A percentile compares a stretch with the other conserved stretches of the same genome.
These are phyloP conservation scores for Acipenser ruthenus DNA, from an alignment of 2,797 vertebrate genomes.

Conservation along the genomic window DNA sequence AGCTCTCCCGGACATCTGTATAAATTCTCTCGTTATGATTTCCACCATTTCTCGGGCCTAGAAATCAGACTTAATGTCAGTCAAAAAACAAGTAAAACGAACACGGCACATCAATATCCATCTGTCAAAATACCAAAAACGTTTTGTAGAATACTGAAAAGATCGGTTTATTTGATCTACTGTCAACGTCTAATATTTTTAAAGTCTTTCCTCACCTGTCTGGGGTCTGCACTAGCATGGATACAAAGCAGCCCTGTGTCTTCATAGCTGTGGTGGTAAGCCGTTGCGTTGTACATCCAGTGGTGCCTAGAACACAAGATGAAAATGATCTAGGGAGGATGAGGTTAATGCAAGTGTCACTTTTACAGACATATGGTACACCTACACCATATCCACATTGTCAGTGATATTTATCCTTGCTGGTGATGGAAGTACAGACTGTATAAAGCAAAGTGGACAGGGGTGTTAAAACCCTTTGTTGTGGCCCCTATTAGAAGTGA, in stretches of 20 bases:
- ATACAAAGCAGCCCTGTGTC: constrained; percentile 92
- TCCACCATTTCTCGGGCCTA: constrained; percentile 97
- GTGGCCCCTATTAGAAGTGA: no score
- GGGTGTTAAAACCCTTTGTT: neutral
- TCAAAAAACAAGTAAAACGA: neutral
- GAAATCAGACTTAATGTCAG: neutral
- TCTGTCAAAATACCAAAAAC: no score
- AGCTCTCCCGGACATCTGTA: constrained; percentile 76
- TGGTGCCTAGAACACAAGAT: constrained; percentile 68
- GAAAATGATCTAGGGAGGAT: neutral
- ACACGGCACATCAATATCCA: no score
- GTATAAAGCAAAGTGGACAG: neutral
- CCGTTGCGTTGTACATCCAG: constrained; percentile 97
- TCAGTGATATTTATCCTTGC: neutral
- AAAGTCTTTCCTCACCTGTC: constrained; percentile 63
- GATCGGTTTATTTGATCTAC: no score
- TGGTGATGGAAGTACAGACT: neutral
- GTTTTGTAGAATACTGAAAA: no score
- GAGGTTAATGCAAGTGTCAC: neutral
- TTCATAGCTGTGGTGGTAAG: constrained; percentile 96
- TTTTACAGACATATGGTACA: neutral
- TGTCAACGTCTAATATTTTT: no score
- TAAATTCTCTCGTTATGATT: constrained; percentile 91
- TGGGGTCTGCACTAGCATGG: constrained; percentile 89
- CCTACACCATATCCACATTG: neutral